phyloP scores from a whole-genome alignment of 2,888 invertebrate species.

The Synergus itoensis region DNA sequence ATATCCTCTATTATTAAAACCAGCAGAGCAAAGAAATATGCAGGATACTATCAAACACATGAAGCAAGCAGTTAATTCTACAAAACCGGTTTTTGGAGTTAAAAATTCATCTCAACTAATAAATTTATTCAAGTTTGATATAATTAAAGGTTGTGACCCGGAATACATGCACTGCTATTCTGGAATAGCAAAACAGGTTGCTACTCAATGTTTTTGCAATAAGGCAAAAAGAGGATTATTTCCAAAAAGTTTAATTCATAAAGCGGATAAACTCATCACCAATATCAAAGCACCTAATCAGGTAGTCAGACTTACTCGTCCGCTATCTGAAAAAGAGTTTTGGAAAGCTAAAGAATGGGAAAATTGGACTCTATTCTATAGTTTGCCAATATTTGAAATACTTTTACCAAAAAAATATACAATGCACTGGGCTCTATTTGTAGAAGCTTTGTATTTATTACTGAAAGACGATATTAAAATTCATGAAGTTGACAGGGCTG shows the following conservation, averaged over 20 bases:
- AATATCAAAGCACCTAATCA: neutral
- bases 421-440: neutral
- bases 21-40: slow-evolving; percentile 28
- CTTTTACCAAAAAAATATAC: neutral
- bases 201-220: neutral
- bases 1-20: slow-evolving; percentile 42
- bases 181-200: slow-evolving; percentile 43
- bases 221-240: slow-evolving; percentile 15
- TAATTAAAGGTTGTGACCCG: slow-evolving; percentile 44
- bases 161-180: slow-evolving; percentile 43
- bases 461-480: neutral
- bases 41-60: slow-evolving; percentile 40
- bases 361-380: neutral
- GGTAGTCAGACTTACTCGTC: neutral
- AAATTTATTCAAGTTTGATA: slow-evolving; percentile 44
- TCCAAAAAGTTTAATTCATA: neutral
- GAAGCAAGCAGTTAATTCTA: slow-evolving; percentile 29
- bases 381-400: neutral
- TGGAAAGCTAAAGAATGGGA: neutral
- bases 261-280: neutral
- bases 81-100: slow-evolving; percentile 42
- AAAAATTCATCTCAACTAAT: slow-evolving; percentile 41
- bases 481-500: neutral
- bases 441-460: neutral
- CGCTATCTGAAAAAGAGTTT: neutral